These are phyloP conservation scores for Alaudala cheleensis DNA, from an alignment of 2,113 vertebrate genomes.

Conservation along the genomic window DNA sequence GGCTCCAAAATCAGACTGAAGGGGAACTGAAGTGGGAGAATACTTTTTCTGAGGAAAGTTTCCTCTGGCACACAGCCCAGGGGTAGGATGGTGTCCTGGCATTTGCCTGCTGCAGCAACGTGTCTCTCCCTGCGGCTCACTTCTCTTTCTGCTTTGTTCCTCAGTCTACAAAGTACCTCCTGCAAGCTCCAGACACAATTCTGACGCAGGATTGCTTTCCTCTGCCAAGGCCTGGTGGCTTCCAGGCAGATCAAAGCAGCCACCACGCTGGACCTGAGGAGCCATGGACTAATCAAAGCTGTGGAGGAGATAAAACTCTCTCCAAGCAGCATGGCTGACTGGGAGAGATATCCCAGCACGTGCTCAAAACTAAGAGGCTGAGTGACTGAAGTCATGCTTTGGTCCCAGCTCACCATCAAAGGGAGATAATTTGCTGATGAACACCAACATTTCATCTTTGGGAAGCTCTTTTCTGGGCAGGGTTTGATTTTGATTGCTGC, in stretches of 20 bases:
- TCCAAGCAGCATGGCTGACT: neutral
- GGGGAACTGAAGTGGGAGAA: neutral
- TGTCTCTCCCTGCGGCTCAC: neutral
- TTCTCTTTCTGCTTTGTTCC: neutral
- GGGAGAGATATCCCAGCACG: neutral
- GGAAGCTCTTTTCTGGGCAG: neutral
- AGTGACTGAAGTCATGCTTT: neutral
- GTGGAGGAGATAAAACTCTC: neutral
- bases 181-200: conserved; percentile 7
- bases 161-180: neutral
- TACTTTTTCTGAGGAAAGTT: neutral
- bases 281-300: neutral
- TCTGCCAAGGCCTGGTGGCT: conserved; percentile 2
- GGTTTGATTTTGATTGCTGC: neutral
- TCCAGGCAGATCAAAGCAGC: conserved; percentile 35
- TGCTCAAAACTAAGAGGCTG: neutral
- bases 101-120: neutral
- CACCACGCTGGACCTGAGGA: neutral
- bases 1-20: neutral
- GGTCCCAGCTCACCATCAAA: neutral
- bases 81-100: neutral
- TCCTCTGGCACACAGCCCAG: neutral
- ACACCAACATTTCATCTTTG: neutral
- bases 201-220: neutral
- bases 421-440: neutral